phyloP scores from a whole-genome alignment of 2,888 invertebrate genomes.

The Oxytorus armatus region DNA sequence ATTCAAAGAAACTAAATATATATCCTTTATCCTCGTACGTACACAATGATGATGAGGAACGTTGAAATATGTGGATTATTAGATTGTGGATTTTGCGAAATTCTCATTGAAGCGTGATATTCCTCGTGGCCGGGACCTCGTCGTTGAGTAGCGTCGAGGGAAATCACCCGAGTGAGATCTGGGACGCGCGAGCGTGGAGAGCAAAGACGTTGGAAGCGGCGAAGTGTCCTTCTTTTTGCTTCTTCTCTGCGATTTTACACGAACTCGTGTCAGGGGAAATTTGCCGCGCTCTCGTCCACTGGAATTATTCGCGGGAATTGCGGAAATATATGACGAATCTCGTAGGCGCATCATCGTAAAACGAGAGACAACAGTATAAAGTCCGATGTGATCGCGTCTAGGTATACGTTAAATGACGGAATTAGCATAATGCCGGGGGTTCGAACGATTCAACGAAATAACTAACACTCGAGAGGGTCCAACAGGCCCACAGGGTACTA shows the following conservation, averaged over 20 bases:
- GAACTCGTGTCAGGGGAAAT: constrained; percentile 13
- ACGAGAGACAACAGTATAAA: constrained; percentile 23
- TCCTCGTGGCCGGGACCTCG: constrained; percentile 22
- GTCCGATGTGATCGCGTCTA: constrained; percentile 11
- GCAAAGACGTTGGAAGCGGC: background rate
- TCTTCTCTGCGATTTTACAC: constrained; percentile 7
- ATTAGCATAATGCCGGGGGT: constrained; percentile 78
- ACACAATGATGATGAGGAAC: background rate
- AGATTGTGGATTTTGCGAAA: constrained; percentile 45
- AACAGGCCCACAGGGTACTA: constrained; percentile 10
- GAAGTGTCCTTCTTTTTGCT: background rate
- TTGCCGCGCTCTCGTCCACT: constrained; percentile 37
- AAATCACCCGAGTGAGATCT: constrained; percentile 61
- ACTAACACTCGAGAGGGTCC: constrained; percentile 53
- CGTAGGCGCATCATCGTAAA: constrained; percentile 4
- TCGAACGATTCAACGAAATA: constrained; percentile 41
- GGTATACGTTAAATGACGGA: constrained; percentile 41
- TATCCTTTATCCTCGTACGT: background rate
- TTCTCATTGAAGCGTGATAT: constrained; percentile 54
- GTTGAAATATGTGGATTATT: background rate
- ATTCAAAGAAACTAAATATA: too few species aligned
- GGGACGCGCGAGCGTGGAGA: constrained; percentile 34
- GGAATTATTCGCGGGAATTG: constrained; percentile 57
- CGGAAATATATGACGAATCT: constrained; percentile 50
- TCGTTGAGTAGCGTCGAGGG: constrained; percentile 13